Evolutionary conservation across 2,113 vertebrate species (phyloP).

Genomic region (Speoplatyrhinus poulsoni): DNA sequence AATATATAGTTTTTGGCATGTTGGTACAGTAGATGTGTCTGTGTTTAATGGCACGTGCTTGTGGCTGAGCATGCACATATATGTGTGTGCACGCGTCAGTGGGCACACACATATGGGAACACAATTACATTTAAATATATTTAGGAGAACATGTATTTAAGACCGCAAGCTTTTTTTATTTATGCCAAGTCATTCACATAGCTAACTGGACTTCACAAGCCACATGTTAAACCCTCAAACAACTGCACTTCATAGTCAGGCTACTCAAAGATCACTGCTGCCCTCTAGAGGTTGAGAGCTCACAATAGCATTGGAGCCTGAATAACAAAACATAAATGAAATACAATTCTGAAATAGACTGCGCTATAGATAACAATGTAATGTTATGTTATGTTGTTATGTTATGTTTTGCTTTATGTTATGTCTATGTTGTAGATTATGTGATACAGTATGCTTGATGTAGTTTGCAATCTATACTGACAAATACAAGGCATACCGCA

Average conservation of each 20-base stretch:
- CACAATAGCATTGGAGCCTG: constrained; percentile 1
- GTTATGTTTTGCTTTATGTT: too few species aligned
- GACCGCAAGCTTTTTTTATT: not conserved
- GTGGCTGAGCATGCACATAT: not conserved
- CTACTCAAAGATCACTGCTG: constrained; percentile 54
- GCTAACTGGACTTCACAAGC: too few species aligned
- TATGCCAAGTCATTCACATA: too few species aligned
- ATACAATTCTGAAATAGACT: not conserved
- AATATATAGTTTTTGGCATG: too few species aligned
- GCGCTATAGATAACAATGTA: too few species aligned
- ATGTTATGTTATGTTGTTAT: too few species aligned
- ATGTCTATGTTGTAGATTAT: too few species aligned
- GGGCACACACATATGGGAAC: not conserved
- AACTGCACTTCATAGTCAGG: not conserved
- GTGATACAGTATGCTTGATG: too few species aligned
- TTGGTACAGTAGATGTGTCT: constrained; percentile 1
- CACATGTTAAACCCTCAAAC: too few species aligned
- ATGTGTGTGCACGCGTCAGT: not conserved
- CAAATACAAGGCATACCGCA: constrained; percentile 7
- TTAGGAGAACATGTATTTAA: not conserved
- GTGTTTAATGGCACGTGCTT: not conserved
- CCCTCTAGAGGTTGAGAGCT: constrained; percentile 51
- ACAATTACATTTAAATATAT: not conserved
- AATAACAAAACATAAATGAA: not conserved
- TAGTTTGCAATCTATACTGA: not conserved